Evolutionary conservation across 2,113 vertebrate species (phyloP).

Genomic region (Nesospiza acunhae): DNA sequence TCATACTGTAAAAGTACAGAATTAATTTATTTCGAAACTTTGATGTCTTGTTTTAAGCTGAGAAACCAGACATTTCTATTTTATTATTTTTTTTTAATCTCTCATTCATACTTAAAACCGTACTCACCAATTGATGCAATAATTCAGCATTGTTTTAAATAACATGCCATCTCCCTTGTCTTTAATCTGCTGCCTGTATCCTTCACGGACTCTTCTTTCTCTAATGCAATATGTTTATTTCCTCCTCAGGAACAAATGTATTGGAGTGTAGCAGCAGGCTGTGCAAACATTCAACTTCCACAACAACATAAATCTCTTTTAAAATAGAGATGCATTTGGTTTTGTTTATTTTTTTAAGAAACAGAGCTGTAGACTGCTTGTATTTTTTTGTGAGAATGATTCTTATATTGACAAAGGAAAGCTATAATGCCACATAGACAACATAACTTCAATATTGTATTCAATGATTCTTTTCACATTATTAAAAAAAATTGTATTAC

Average conservation of each 20-base stretch:
- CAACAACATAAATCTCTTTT: not conserved
- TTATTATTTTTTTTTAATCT: not conserved
- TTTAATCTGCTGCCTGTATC: not conserved
- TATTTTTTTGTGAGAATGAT: not conserved
- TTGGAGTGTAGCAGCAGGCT: not conserved
- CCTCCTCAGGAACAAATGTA: not conserved
- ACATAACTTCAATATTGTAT: not conserved
- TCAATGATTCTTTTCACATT: not conserved
- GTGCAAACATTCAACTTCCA: not conserved
- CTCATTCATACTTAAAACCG: not conserved
- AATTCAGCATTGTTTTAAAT: not conserved
- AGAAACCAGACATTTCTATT: not conserved
- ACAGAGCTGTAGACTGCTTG: no score
- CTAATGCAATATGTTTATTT: not conserved
- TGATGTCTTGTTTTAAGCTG: not conserved
- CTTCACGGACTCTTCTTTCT: not conserved
- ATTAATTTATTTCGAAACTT: not conserved
- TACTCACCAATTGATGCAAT: not conserved
- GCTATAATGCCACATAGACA: not conserved
- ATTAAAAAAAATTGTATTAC: not conserved
- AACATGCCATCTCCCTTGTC: not conserved
- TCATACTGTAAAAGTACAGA: not conserved
- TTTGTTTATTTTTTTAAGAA: not conserved
- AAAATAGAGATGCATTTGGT: not conserved
- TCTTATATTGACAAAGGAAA: not conserved